Conservation (phyloP, 2,888 invertebrate genomes). For the Diadegma fenestrale region DNA sequence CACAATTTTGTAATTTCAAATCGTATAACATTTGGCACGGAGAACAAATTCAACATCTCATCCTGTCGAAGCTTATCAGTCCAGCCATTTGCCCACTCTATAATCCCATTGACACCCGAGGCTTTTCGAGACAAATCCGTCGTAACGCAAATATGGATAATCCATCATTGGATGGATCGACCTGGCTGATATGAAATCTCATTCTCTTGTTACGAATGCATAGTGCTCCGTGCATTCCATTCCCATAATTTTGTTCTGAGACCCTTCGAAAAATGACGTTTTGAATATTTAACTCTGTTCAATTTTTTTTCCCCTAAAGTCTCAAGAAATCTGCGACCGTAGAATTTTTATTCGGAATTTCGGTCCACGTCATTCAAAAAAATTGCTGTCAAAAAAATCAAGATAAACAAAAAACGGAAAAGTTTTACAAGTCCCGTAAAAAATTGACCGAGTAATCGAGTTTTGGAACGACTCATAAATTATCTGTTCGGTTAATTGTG, state of each 20-base stretch:
- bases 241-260: background rate
- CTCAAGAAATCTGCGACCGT: background rate
- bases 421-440: background rate
- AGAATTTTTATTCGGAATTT: background rate
- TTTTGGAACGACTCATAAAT: background rate
- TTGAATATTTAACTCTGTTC: background rate
- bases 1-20: slow-evolving; percentile 68
- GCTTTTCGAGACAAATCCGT: slow-evolving; percentile 72
- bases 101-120: slow-evolving; percentile 25
- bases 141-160: slow-evolving; percentile 69
- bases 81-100: slow-evolving; percentile 68
- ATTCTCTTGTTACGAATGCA: background rate
- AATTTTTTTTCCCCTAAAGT: background rate
- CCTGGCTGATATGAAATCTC: slow-evolving; percentile 51
- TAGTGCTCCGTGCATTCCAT: background rate
- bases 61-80: slow-evolving; percentile 64
- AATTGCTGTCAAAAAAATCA: background rate
- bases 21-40: slow-evolving; percentile 29
- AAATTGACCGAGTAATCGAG: background rate
- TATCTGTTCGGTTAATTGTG: background rate
- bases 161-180: slow-evolving; percentile 68
- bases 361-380: background rate
- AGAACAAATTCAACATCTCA: slow-evolving; percentile 26
- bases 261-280: background rate
- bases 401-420: background rate